Percentiles rank a stretch among this genome's conserved stretches.
These are phyloP conservation scores for Anthopleura sola DNA, from an alignment of 64 coral and sea anemone genomes.

Conservation along the genomic window DNA sequence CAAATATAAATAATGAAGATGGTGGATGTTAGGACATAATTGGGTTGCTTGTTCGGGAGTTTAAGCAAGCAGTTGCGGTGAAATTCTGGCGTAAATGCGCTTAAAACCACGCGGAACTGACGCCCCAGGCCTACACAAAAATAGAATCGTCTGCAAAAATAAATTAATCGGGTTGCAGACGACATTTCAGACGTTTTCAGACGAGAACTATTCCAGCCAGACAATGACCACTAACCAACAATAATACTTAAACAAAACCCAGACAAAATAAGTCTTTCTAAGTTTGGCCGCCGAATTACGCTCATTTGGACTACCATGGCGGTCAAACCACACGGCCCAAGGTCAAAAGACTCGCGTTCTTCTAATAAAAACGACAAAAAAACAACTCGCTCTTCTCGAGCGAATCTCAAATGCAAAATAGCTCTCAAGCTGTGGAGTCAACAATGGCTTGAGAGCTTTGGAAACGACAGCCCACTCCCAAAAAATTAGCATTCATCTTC, in stretches of 20 bases:
- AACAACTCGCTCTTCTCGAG: constrained; percentile 18
- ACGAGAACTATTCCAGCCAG: constrained; percentile 85
- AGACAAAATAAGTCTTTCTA: constrained; percentile 93
- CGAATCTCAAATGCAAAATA: constrained; percentile 81
- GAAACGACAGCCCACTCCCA: constrained; percentile 50
- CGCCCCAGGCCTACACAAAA: constrained; percentile 41
- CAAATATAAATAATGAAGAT: constrained; percentile 10
- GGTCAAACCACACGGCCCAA: not conserved
- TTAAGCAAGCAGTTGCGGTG: not conserved
- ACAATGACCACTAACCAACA: constrained; percentile 99
- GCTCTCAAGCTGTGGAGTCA: constrained; percentile 42
- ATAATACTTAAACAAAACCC: constrained; percentile 99
- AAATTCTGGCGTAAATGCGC: constrained; percentile 1
- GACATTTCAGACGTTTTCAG: constrained; percentile 94
- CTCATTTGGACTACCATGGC: not conserved
- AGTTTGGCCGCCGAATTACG: constrained; percentile 8
- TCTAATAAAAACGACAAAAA: constrained; percentile 13
- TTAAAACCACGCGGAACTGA: not conserved
- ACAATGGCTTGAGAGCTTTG: constrained; percentile 57
- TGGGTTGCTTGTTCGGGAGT: not conserved
- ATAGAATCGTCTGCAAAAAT: constrained; percentile 75
- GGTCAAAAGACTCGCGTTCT: constrained; percentile 1
- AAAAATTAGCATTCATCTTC: constrained; percentile 62
- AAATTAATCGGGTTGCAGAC: constrained; percentile 77
- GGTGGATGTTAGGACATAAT: not conserved